phyloP scores from a whole-genome alignment of 2,113 vertebrate species.

The Zingel zingel region DNA sequence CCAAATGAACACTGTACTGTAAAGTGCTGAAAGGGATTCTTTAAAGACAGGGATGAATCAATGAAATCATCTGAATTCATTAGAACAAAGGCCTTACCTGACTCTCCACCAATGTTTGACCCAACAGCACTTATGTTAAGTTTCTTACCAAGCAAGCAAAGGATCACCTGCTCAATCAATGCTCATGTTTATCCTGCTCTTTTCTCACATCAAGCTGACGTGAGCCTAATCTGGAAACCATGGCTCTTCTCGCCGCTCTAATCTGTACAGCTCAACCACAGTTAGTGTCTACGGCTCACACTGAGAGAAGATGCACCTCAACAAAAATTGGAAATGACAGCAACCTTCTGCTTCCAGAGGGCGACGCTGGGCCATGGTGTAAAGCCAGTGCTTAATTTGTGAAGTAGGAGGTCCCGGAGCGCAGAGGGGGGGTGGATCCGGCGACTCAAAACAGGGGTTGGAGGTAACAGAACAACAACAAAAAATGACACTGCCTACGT shows the following conservation, averaged over 20 bases:
- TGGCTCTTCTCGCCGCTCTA: conserved; percentile 21
- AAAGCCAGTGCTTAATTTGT: not conserved
- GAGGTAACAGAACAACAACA: too few relatives aligned
- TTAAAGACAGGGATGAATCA: too few relatives aligned
- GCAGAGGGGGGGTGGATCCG: too few relatives aligned
- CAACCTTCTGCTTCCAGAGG: conserved; percentile 31
- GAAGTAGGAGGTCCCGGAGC: too few relatives aligned
- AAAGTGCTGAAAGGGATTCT: too few relatives aligned
- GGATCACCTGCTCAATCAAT: conserved; percentile 27
- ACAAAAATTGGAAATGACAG: conserved; percentile 41
- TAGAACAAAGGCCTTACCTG: not conserved
- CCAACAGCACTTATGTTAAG: conserved; percentile 11
- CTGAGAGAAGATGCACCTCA: conserved; percentile 19
- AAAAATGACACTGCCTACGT: too few relatives aligned
- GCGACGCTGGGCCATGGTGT: not conserved
- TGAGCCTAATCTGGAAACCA: conserved; percentile 46
- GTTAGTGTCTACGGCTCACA: conserved; percentile 34
- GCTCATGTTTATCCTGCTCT: conserved; percentile 38
- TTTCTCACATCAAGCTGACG: conserved; percentile 40
- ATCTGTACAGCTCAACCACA: conserved; percentile 53
- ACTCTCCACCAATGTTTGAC: conserved; percentile 9
- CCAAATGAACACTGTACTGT: too few relatives aligned
- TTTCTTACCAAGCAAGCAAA: conserved; percentile 34
- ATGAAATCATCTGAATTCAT: too few relatives aligned
- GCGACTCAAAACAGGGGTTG: too few relatives aligned